Percentiles rank a stretch among this genome's conserved stretches.
phyloP scores from a whole-genome alignment of 2,888 invertebrate genomes.

The Argyresthia goedartella region DNA sequence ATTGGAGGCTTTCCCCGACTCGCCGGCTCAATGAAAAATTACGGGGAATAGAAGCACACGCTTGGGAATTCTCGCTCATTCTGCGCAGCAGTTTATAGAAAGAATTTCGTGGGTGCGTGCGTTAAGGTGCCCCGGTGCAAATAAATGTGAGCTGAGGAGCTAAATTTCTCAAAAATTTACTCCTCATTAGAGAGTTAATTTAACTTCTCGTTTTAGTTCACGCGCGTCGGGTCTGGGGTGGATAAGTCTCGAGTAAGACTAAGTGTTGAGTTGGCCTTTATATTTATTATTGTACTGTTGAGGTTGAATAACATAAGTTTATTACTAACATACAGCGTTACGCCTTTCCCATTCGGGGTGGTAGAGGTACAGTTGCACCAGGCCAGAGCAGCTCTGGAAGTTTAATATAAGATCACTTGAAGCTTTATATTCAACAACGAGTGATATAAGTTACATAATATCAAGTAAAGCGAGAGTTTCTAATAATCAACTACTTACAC shows the following conservation, averaged over 20 bases:
- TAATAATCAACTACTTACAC: too few relatives aligned
- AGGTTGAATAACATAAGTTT: too few relatives aligned
- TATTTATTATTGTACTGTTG: too few relatives aligned
- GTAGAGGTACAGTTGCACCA: too few relatives aligned
- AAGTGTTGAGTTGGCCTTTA: too few relatives aligned
- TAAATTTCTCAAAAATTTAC: constrained; percentile 46
- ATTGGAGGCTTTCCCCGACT: constrained; percentile 66
- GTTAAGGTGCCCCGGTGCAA: constrained; percentile 39
- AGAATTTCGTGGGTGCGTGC: constrained; percentile 16
- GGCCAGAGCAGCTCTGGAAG: too few relatives aligned
- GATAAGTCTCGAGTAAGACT: background rate
- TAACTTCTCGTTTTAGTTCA: constrained; percentile 7
- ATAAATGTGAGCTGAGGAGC: constrained; percentile 52
- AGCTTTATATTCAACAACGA: too few relatives aligned
- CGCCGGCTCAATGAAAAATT: constrained; percentile 69
- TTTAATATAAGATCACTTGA: too few relatives aligned
- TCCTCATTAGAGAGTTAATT: constrained; percentile 25
- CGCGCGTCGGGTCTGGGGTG: background rate
- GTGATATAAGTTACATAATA: too few relatives aligned
- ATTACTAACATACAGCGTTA: too few relatives aligned
- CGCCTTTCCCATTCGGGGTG: too few relatives aligned
- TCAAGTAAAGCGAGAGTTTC: too few relatives aligned
- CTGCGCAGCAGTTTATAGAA: constrained; percentile 35
- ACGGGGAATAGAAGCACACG: constrained; percentile 67
- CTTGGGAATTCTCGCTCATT: constrained; percentile 59